phyloP scores from a whole-genome alignment of 1,140 invertebrate genomes.

The Sitobion miscanthi region DNA sequence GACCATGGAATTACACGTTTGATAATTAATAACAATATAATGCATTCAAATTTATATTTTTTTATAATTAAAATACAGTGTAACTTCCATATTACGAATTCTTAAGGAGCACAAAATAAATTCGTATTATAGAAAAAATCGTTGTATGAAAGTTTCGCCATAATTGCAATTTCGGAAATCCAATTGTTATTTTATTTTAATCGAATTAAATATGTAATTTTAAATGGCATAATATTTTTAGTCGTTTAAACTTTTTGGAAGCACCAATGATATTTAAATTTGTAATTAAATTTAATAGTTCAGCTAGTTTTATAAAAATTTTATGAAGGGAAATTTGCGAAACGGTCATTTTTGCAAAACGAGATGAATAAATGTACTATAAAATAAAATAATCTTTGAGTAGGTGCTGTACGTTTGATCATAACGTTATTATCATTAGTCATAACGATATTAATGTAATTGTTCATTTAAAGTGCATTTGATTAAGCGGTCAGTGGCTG shows the following conservation, averaged over 20 bases:
- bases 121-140: too few species aligned
- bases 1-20: neutral
- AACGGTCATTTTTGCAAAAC: neutral
- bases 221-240: neutral
- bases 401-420: neutral
- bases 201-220: neutral
- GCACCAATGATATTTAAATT: neutral
- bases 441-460: neutral
- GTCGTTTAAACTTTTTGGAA: neutral
- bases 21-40: slow-evolving; percentile 6
- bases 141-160: too few species aligned
- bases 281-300: neutral
- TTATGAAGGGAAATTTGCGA: neutral
- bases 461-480: neutral
- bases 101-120: too few species aligned
- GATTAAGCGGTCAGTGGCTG: neutral
- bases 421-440: neutral
- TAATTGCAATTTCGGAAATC: neutral
- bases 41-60: neutral
- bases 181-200: neutral
- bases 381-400: neutral
- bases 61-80: too few species aligned
- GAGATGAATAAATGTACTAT: neutral
- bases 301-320: neutral
- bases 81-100: too few species aligned